Conservation (phyloP, 2,113 vertebrate genomes). For the Cettia cetti region DNA sequence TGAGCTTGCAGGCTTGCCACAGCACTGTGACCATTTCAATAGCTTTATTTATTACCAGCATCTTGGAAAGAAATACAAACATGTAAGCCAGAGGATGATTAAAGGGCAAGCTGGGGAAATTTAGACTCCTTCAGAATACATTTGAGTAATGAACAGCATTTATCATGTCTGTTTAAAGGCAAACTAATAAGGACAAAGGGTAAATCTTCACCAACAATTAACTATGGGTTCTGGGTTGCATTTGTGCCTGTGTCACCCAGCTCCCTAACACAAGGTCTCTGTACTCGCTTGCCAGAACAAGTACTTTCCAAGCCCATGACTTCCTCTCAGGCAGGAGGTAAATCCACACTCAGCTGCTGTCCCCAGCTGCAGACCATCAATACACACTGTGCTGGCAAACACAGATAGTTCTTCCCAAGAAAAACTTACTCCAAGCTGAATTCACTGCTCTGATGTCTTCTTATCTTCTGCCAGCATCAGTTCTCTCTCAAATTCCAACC, state of each 20-base stretch:
- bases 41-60: neutral
- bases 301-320: neutral
- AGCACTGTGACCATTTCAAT: neutral
- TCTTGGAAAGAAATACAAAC: constrained; percentile 2
- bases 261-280: neutral
- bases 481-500: neutral
- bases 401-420: neutral
- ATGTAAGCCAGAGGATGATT: constrained; percentile 7
- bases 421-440: neutral
- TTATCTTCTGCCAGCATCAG: neutral
- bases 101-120: neutral
- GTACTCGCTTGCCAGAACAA: neutral
- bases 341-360: neutral
- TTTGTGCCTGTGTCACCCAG: neutral
- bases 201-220: neutral
- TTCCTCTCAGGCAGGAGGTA: neutral
- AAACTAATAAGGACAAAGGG: constrained; percentile 27
- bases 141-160: constrained; percentile 2
- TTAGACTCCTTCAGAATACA: constrained; percentile 7
- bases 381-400: neutral
- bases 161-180: neutral
- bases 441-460: neutral
- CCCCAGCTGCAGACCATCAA: neutral
- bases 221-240: neutral
- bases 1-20: neutral